Evolutionary conservation across 2,888 invertebrate genomes (phyloP).

Genomic region (Osedax fenrisi): DNA sequence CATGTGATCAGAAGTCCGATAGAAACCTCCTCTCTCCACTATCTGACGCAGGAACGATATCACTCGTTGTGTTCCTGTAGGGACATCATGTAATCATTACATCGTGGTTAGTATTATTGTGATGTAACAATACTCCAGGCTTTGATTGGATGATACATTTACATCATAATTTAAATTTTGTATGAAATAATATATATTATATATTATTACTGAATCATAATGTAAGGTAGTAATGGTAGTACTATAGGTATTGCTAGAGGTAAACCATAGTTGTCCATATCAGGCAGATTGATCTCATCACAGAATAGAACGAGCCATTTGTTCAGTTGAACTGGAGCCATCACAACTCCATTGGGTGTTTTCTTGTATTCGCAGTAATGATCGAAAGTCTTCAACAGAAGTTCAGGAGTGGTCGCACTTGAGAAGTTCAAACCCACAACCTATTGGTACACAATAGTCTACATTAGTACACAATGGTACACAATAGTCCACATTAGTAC

Average conservation of each 20-base stretch:
- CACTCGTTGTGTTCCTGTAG: conserved; percentile 67
- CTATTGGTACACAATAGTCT: conserved; percentile 38
- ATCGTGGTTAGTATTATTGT: no score
- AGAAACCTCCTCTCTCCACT: conserved; percentile 73
- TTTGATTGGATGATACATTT: no score
- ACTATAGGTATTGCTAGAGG: no score
- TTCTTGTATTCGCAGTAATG: conserved; percentile 98
- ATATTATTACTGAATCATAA: no score
- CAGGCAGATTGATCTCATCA: conserved; percentile 98
- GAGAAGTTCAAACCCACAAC: conserved; percentile 98
- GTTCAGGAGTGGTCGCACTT: conserved; percentile 93
- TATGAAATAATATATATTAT: no score
- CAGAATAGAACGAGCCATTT: conserved; percentile 98
- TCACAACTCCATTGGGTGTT: conserved; percentile 90
- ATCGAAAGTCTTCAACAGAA: conserved; percentile 92
- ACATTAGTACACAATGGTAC: no score
- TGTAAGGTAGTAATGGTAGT: no score
- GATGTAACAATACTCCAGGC: no score
- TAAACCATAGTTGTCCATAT: conserved; percentile 86
- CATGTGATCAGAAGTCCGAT: conserved; percentile 64
- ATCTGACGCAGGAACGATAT: conserved; percentile 94
- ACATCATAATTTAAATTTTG: no score
- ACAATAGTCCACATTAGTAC: no score
- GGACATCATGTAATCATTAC: no score
- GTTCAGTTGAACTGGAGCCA: conserved; percentile 82